Evolutionary conservation across 1,140 invertebrate genomes (phyloP).

Genomic region (Oreohelix idahoensis): DNA sequence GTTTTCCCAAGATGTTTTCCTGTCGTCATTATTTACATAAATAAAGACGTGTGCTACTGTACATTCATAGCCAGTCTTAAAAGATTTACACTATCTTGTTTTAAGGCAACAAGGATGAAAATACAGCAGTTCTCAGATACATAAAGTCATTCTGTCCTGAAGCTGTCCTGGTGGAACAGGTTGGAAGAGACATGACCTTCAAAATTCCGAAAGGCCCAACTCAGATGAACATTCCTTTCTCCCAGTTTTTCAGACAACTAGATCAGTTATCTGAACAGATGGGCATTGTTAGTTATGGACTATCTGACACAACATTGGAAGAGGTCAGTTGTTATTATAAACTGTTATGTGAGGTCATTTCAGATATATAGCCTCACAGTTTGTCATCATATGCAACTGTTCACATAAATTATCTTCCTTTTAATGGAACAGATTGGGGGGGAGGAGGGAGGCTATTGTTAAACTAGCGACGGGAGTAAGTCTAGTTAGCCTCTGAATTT

Average conservation of each 20-base stretch:
- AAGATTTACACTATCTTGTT: neutral
- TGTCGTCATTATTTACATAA: no score
- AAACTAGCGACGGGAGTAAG: no score
- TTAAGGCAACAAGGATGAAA: neutral
- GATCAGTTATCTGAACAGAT: conserved; percentile 64
- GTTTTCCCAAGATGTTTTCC: no score
- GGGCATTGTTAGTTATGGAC: conserved; percentile 64
- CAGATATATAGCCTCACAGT: neutral
- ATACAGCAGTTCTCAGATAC: conserved; percentile 44
- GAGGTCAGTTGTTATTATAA: conserved; percentile 45
- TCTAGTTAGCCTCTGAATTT: no score
- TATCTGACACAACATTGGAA: conserved; percentile 71
- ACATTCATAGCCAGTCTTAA: no score
- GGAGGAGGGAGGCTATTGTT: no score
- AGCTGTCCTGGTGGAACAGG: conserved; percentile 52
- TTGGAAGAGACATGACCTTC: conserved; percentile 73
- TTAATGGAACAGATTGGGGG: no score
- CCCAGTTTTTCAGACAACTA: conserved; percentile 63
- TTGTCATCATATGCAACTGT: no score
- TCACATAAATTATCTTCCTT: no score
- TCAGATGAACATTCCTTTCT: conserved; percentile 43
- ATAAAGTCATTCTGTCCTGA: conserved; percentile 52
- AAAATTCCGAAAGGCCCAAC: conserved; percentile 48
- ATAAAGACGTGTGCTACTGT: no score
- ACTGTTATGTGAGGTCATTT: neutral